Evolutionary conservation across 2,888 invertebrate genomes (phyloP).

Genomic region (Ferdinandea cuprea): DNA sequence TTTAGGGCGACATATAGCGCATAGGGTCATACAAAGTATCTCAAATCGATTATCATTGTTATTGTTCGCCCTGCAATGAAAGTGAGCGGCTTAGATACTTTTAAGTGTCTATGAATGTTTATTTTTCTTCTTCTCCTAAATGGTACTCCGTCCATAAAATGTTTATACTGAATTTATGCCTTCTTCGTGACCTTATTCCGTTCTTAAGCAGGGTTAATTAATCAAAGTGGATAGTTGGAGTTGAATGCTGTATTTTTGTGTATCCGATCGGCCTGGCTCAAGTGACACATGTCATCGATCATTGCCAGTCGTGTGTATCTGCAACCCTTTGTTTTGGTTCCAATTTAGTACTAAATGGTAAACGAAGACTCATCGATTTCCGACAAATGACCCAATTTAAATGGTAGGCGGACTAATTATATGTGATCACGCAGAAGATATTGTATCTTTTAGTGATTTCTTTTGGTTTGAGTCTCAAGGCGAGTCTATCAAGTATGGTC

Average conservation of each 20-base stretch:
- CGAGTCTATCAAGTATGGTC: slow-evolving; percentile 27
- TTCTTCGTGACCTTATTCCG: slow-evolving; percentile 58
- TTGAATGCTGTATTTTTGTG: neutral
- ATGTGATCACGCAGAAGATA: slow-evolving; percentile 11
- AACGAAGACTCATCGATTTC: slow-evolving; percentile 6
- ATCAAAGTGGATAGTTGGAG: slow-evolving; percentile 7
- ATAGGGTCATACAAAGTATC: slow-evolving; percentile 35
- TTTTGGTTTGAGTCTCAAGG: slow-evolving; percentile 39
- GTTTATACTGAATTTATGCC: slow-evolving; percentile 23
- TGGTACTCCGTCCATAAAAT: slow-evolving; percentile 10
- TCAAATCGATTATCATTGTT: slow-evolving; percentile 7
- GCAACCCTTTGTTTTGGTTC: slow-evolving; percentile 6
- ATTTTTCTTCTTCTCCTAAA: neutral
- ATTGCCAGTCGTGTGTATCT: neutral
- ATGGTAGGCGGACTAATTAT: slow-evolving; percentile 32
- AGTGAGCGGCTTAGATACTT: slow-evolving; percentile 18
- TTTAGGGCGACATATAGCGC: slow-evolving; percentile 34
- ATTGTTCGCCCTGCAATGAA: slow-evolving; percentile 15
- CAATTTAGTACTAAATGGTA: slow-evolving; percentile 26
- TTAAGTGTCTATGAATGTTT: neutral
- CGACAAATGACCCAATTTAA: slow-evolving; percentile 45
- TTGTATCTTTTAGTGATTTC: neutral
- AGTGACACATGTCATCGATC: slow-evolving; percentile 21
- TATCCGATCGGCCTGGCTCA: neutral
- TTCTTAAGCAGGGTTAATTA: slow-evolving; percentile 30